These are phyloP conservation scores for Alligator mississippiensis DNA, from an alignment of 2,113 vertebrate species.

Conservation along the genomic window DNA sequence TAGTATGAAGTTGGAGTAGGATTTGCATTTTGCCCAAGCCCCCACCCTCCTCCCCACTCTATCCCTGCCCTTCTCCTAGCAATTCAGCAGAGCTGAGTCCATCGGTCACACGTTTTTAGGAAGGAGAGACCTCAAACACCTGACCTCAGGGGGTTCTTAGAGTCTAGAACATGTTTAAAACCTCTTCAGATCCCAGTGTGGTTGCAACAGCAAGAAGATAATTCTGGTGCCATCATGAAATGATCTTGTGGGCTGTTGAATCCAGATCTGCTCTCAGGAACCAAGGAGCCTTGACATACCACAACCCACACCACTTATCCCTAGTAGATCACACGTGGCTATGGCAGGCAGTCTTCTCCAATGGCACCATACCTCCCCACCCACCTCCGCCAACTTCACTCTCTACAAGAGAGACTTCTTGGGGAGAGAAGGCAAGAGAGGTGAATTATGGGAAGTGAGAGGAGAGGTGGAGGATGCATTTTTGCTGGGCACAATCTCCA, in stretches of 20 bases:
- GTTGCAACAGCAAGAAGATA: not conserved
- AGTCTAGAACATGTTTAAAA: not conserved
- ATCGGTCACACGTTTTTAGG: not conserved
- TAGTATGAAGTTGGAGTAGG: not conserved
- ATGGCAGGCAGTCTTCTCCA: not conserved
- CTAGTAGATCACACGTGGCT: not conserved
- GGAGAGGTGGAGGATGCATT: too few relatives aligned
- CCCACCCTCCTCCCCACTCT: not conserved
- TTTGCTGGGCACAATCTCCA: too few relatives aligned
- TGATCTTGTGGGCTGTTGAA: not conserved
- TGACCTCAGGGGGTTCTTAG: fast-evolving
- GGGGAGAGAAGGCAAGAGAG: too few relatives aligned
- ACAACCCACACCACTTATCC: too few relatives aligned
- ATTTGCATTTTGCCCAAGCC: fast-evolving
- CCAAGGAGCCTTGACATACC: too few relatives aligned
- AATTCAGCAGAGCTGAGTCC: not conserved
- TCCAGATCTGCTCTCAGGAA: not conserved
- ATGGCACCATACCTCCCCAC: too few relatives aligned
- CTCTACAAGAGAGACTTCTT: too few relatives aligned
- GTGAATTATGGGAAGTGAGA: too few relatives aligned
- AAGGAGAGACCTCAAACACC: fast-evolving
- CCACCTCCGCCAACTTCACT: too few relatives aligned
- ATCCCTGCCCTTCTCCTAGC: not conserved
- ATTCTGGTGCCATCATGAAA: not conserved
- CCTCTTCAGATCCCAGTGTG: not conserved